Evolutionary conservation across 2,888 invertebrate genomes (phyloP), one percentile per base, ranked within the genome.

Genomic region (Dolichomitus sp.): DNA sequence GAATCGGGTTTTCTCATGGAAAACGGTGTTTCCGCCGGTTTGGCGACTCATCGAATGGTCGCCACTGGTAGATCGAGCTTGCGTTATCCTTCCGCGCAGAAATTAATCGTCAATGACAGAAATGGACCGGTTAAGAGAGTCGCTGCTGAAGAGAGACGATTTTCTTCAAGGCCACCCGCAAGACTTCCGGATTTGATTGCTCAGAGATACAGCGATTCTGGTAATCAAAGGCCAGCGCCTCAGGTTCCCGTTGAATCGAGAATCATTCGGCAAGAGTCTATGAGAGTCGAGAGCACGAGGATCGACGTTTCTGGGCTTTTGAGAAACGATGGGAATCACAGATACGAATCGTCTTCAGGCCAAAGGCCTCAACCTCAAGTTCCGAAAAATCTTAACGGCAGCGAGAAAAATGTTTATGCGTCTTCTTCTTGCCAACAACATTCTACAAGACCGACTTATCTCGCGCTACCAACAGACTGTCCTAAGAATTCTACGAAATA

Each of bases 81-180:
- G 65, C 92, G 94, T 85, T 95, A 94, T 88, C 92, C 93, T 4
- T 94, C 94, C 0, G 93, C 93, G 3, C 95, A 95, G 81, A 95
- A 95, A 85, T 89, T 95, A 1, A 92, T 94, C 80, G 87, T 95
- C 6, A 95, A 94, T 82, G 94, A 94, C 7, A 94, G 93, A 83
- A 90, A 94, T 5, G 89, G 89, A 0, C 86, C 89, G 0, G 84
- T 90, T 3, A 94, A 94, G 27, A 86, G 90, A 81, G 84, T 89
- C 52, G 85, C 88, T 3, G 85, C 88, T 3, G 93, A 92, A 12
- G 91, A 91, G 4, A 87, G 91, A 65, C 68, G 85, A 27, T 84
- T 87, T 48, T 61, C 85, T 33, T 63, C 87, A 1, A 87, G 89
- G 84, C 90, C 92, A 23, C 90, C 92, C 0, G 89, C 91, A 0